Base-by-base conservation (phyloP, 2,888 invertebrate genomes). In the Pimpla rufipes region DNA sequence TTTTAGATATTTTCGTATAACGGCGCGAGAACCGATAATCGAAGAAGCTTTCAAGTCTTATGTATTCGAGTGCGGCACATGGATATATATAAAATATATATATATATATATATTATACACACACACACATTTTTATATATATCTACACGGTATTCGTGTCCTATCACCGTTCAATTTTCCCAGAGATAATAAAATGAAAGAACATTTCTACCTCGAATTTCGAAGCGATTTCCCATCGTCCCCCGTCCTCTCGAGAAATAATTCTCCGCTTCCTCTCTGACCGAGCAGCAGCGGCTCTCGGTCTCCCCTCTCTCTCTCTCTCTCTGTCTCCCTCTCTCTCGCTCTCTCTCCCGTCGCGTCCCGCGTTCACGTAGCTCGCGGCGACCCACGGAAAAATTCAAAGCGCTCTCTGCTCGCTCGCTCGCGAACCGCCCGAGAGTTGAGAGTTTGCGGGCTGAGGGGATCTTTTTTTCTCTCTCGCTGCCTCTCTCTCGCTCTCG, bases 151-250 rank as follows among this genome's bases (percentile, higher is more conserved):
- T 62, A 64, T 40, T 52, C 18, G 52, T 16, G 37, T 71, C 52
- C 35, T 55, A 73, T 50, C 45, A 40, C 8, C 29, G 16, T 71
- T 71, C 40, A 57, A 71, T 42, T 57, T 47, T 18, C 42, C 71
- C 29, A 23, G 11, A 29, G 71, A 79, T 71, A 52, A 70, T 62
- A 62, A 70, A 70, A 78, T 42, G 52, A 79, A 55, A 79, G 66
- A 64, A 64, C 37, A 75, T 66, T 37, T 74, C 40, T 77, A n/a
- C 59, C 62, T 64, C 78, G 55, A 57, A 79, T 64, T 71, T 79
- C 79, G 55, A 71, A 79, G 42, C 66, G 52, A 73, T 78, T 79
- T 79, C 37, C 50, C 37, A 62, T 70, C 52, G 37, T 47, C 7
- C 47, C 52, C 55, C 79, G 29, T 64, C 6, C 42, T 13, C 47